Evolutionary conservation across 2,797 vertebrate species (phyloP).

Genomic region (Dipus sagitta): DNA sequence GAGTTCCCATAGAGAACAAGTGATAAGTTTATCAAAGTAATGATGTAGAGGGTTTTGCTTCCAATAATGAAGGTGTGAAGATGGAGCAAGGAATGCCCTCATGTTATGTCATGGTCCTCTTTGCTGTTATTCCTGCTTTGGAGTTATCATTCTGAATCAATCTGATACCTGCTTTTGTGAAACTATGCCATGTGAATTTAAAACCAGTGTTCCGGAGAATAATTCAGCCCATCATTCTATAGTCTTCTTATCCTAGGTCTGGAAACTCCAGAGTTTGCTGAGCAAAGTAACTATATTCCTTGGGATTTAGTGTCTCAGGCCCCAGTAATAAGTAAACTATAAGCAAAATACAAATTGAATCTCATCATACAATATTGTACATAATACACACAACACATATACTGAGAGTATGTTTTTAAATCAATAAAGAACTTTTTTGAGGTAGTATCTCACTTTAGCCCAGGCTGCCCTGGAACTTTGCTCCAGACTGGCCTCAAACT

Average conservation of each 20-base stretch:
- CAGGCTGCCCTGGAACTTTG: too few relatives aligned
- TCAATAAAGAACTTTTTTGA: neutral
- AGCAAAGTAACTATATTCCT: constrained; percentile 53
- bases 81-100: neutral
- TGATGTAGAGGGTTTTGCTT: neutral
- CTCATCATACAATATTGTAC: neutral
- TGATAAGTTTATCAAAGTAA: neutral
- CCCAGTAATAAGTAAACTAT: neutral
- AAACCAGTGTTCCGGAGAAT: constrained; percentile 20
- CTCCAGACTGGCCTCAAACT: too few relatives aligned
- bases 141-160: constrained; percentile 32
- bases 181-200: constrained; percentile 16
- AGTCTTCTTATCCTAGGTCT: constrained; percentile 6
- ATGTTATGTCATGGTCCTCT: neutral
- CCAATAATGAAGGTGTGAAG: constrained; percentile 5
- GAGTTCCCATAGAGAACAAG: neutral
- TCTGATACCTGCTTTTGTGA: constrained; percentile 44
- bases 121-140: neutral
- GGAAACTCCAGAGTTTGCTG: neutral
- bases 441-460: too few relatives aligned
- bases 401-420: neutral
- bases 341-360: constrained; percentile 13
- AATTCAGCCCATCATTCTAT: neutral
- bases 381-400: neutral
- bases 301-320: neutral